Conservation (phyloP, 1,140 invertebrate genomes). For the Caenorhabditis remanei region DNA sequence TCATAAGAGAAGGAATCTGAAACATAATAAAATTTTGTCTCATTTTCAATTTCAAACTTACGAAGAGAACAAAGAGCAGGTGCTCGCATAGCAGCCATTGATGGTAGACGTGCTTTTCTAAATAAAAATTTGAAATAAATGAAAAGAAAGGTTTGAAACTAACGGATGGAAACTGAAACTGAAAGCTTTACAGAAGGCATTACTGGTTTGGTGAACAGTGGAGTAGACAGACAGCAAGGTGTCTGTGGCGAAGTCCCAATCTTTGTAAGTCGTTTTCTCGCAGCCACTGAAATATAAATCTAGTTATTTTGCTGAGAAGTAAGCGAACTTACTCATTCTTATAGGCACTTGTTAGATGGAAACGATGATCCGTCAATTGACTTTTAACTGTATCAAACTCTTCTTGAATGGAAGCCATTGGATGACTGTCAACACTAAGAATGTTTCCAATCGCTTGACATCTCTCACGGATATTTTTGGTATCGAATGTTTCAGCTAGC, state of each 20-base stretch:
- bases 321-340: not conserved
- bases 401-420: not conserved
- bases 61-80: conserved; percentile 3
- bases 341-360: not conserved
- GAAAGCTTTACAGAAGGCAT: not conserved
- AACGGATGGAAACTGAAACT: conserved; percentile 6
- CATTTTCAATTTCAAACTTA: not conserved
- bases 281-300: not conserved
- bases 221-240: not conserved
- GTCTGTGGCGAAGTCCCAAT: not conserved
- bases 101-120: not conserved
- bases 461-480: not conserved
- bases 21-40: conserved; percentile 1
- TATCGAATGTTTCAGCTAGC: not conserved
- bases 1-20: not conserved
- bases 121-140: not conserved
- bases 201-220: not conserved
- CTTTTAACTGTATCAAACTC: not conserved
- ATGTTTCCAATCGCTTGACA: not conserved
- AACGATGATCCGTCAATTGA: not conserved
- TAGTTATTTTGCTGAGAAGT: not conserved
- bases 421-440: not conserved
- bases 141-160: not conserved
- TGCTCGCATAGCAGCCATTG: not conserved
- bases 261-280: not conserved